Percentiles rank a stretch among this genome's conserved stretches.
phyloP scores from a whole-genome alignment of 2,797 vertebrate genomes.

The Enteromius anoplus region DNA sequence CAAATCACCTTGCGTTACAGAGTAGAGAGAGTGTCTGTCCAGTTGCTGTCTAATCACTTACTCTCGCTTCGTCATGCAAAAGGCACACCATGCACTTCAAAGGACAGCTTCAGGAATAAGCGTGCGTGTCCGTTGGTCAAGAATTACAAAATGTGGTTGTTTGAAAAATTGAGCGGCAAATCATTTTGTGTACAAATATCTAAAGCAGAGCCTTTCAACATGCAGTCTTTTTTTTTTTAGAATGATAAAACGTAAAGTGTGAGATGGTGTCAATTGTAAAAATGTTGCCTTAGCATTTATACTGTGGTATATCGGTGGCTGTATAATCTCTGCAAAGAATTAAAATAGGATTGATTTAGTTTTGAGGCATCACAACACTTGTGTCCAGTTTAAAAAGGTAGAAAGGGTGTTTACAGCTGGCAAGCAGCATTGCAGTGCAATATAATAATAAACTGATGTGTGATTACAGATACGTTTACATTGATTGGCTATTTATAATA shows the following conservation, averaged over 20 bases:
- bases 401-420: neutral
- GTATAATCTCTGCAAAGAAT: neutral
- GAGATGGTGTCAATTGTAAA: neutral
- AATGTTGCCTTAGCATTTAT: neutral
- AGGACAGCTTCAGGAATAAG: slow-evolving; percentile 13
- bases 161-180: neutral
- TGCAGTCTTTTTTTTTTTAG: no score
- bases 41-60: slow-evolving; percentile 55
- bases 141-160: neutral
- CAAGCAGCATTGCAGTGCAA: neutral
- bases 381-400: slow-evolving; percentile 1
- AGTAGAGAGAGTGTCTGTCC: slow-evolving; percentile 73
- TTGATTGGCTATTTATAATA: no score
- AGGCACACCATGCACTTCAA: slow-evolving; percentile 18
- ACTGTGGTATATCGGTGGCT: neutral
- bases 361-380: neutral
- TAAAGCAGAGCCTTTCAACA: neutral
- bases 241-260: neutral
- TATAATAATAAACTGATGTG: neutral
- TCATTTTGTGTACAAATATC: neutral
- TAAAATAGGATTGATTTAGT: neutral
- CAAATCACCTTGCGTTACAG: slow-evolving; percentile 65
- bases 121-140: neutral
- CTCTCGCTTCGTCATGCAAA: slow-evolving; percentile 5
- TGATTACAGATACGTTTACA: neutral